Conservation (phyloP, 2,113 vertebrate genomes). For the Procavia capensis region DNA sequence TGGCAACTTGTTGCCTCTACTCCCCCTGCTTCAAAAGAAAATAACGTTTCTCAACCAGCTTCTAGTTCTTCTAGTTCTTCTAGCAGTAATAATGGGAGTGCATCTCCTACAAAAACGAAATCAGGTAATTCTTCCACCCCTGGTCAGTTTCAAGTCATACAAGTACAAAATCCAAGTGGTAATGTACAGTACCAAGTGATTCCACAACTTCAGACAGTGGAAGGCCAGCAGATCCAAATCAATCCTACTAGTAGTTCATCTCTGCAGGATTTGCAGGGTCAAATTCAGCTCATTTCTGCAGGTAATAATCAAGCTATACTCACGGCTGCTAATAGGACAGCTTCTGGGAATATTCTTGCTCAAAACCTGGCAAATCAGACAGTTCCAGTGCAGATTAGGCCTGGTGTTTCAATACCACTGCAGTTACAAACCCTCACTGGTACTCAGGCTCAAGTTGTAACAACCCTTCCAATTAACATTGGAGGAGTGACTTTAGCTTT, state of each 20-base stretch:
- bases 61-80: conserved; percentile 87
- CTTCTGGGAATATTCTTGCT: conserved; percentile 92
- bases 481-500: conserved; percentile 97
- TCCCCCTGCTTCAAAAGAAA: conserved; percentile 94
- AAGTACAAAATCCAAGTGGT: conserved; percentile 94
- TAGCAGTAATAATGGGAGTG: conserved; percentile 89
- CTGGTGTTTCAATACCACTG: conserved; percentile 96
- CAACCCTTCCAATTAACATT: conserved; percentile 97
- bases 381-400: conserved; percentile 96
- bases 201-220: conserved; percentile 97
- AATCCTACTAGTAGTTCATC: conserved; percentile 91
- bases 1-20: conserved; percentile 98
- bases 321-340: conserved; percentile 89
- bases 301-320: conserved; percentile 96
- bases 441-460: conserved; percentile 95
- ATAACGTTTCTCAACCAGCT: conserved; percentile 89
- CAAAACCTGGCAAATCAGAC: conserved; percentile 94
- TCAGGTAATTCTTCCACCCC: conserved; percentile 85
- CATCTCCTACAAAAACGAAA: conserved; percentile 93
- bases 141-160: conserved; percentile 96
- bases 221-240: conserved; percentile 97
- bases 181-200: conserved; percentile 99
- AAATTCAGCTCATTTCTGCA: conserved; percentile 97
- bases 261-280: conserved; percentile 93
- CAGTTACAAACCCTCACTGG: conserved; percentile 97